Evolutionary conservation across 2,113 vertebrate species (phyloP).

Genomic region (Rhadina sibilatrix): DNA sequence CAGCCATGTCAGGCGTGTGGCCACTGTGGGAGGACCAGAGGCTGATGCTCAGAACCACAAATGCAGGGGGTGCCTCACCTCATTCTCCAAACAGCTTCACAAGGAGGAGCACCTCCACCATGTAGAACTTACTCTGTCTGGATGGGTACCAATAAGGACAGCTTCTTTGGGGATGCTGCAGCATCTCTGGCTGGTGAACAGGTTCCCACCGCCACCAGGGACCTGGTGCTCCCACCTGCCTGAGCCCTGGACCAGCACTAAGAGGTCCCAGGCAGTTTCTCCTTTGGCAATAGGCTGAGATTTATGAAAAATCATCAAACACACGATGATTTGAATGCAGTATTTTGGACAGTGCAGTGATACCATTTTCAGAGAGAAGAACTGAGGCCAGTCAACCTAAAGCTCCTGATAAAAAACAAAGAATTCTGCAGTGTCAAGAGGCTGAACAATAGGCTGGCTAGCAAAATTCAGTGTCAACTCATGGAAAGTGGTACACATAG

Average conservation of each 20-base stretch:
- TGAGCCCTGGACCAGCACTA: background rate
- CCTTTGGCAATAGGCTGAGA: background rate
- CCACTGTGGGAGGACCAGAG: background rate
- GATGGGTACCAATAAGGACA: background rate
- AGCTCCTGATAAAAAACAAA: background rate
- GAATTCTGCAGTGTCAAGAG: background rate
- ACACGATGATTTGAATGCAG: background rate
- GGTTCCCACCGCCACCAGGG: background rate
- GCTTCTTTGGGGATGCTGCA: background rate
- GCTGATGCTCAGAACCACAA: background rate
- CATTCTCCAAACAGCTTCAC: background rate
- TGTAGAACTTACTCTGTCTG: background rate
- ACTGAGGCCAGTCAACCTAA: background rate
- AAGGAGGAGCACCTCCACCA: background rate
- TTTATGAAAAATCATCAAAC: background rate
- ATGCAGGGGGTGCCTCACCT: background rate
- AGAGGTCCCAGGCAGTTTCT: background rate
- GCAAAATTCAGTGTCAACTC: background rate
- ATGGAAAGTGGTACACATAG: background rate
- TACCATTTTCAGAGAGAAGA: background rate
- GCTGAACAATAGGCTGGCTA: background rate
- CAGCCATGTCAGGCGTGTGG: rapidly evolving
- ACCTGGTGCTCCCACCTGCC: background rate
- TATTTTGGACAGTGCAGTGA: background rate
- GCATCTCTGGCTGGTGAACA: background rate